These are phyloP conservation scores for Pteronura brasiliensis DNA, from an alignment of 2,113 vertebrate species.

Conservation along the genomic window DNA sequence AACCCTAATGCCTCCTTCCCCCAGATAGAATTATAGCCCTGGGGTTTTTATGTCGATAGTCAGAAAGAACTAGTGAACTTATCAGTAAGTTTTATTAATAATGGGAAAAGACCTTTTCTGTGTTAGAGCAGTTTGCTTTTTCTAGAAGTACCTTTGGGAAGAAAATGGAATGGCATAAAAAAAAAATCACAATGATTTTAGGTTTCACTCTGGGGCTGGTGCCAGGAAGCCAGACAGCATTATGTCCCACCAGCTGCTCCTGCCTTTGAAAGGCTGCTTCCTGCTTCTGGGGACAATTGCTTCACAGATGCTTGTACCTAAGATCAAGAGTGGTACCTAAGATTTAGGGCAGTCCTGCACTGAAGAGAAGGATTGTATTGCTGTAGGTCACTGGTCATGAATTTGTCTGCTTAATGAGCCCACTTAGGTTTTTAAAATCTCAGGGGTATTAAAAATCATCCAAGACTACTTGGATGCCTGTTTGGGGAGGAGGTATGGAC, in stretches of 20 bases:
- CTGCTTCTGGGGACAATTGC: conserved; percentile 70
- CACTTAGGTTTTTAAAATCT: conserved; percentile 43
- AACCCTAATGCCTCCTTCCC: not conserved
- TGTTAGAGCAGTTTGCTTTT: conserved; percentile 27
- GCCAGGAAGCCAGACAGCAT: conserved; percentile 69
- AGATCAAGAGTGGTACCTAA: conserved; percentile 49
- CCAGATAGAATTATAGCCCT: not conserved
- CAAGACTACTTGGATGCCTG: not conserved
- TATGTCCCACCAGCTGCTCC: conserved; percentile 74
- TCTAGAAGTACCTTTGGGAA: conserved; percentile 24
- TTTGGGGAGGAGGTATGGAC: not conserved
- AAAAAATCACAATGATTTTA: conserved; percentile 30
- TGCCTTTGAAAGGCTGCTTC: conserved; percentile 62
- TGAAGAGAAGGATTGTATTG: not conserved
- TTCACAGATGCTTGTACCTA: conserved; percentile 47
- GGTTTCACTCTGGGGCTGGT: conserved; percentile 42
- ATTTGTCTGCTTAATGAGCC: not conserved
- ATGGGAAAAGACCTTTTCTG: not conserved
- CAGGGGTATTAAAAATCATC: not conserved
- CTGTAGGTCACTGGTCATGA: not conserved
- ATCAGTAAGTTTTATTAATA: conserved; percentile 8
- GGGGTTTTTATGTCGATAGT: not conserved
- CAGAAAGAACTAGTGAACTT: not conserved
- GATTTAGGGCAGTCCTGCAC: conserved; percentile 60
- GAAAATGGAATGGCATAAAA: conserved; percentile 61